Evolutionary conservation across 2,888 invertebrate genomes (phyloP).

Genomic region (Conomelus anceps): DNA sequence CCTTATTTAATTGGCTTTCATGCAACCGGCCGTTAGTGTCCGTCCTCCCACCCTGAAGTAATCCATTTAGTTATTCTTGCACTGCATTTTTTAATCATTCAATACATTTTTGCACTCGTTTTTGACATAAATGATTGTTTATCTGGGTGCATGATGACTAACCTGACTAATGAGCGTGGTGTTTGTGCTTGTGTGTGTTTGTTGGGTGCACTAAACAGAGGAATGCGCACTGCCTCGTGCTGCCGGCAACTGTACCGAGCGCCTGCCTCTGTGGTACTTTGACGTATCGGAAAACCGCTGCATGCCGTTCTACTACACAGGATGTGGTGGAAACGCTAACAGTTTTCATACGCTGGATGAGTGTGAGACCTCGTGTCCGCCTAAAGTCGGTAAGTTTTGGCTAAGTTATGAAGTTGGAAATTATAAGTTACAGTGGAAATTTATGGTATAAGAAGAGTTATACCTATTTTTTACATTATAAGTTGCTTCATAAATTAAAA

Average conservation of each 20-base stretch:
- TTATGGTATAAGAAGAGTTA: too few relatives aligned
- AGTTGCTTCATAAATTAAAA: too few relatives aligned
- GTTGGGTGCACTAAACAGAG: slow-evolving; percentile 49
- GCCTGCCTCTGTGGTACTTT: slow-evolving; percentile 77
- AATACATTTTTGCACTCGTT: too few relatives aligned
- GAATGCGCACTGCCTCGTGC: slow-evolving; percentile 67
- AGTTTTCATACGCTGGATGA: slow-evolving; percentile 66
- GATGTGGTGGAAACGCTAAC: slow-evolving; percentile 86
- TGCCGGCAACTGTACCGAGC: slow-evolving; percentile 69
- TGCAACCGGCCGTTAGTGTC: too few relatives aligned
- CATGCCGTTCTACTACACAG: slow-evolving; percentile 87
- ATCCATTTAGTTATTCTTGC: too few relatives aligned
- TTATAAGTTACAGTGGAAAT: too few relatives aligned
- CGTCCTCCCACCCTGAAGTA: too few relatives aligned
- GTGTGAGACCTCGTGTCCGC: slow-evolving; percentile 72
- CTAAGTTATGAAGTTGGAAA: too few relatives aligned
- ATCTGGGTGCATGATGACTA: slow-evolving; percentile 2
- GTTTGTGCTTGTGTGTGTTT: not conserved
- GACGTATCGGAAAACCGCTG: slow-evolving; percentile 76
- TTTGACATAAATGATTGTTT: too few relatives aligned
- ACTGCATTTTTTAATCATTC: too few relatives aligned
- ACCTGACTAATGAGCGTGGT: not conserved
- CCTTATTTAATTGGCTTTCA: too few relatives aligned
- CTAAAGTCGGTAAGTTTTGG: slow-evolving; percentile 62
- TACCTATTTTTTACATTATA: too few relatives aligned